phyloP scores from a whole-genome alignment of 2,797 vertebrate species.

The Selene dorsalis region DNA sequence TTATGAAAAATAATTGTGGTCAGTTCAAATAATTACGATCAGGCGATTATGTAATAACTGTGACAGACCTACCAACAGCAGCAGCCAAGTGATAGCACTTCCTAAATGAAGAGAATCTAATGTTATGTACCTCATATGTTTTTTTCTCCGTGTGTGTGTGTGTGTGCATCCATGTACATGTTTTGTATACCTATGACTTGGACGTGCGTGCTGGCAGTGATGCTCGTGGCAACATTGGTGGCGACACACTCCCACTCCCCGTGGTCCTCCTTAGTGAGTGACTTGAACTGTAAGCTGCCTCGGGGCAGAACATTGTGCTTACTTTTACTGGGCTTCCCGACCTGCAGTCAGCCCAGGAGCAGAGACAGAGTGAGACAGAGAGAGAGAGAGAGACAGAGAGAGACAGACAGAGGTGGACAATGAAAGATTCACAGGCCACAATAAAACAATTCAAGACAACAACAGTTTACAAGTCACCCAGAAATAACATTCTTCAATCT shows the following conservation, averaged over 20 bases:
- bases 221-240: conserved; percentile 97
- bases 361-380: conserved; percentile 18
- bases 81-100: not conserved
- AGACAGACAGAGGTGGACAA: not conserved
- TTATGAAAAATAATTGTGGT: too few relatives aligned
- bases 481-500: not conserved
- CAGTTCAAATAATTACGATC: too few relatives aligned
- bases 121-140: not conserved
- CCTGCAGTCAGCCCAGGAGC: conserved; percentile 81
- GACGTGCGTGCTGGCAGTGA: conserved; percentile 99
- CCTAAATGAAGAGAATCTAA: not conserved
- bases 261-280: conserved; percentile 97
- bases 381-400: conserved; percentile 16
- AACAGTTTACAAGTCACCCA: not conserved
- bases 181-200: conserved; percentile 92
- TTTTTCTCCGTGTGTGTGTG: not conserved
- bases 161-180: conserved; percentile 7
- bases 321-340: conserved; percentile 98
- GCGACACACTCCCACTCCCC: conserved; percentile 99
- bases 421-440: not conserved
- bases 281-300: conserved; percentile 96
- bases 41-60: too few relatives aligned
- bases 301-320: conserved; percentile 98
- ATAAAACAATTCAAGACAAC: not conserved
- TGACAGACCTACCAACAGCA: too few relatives aligned